phyloP scores from a whole-genome alignment of 2,888 invertebrate genomes.

The Geotrupes spiniger region DNA sequence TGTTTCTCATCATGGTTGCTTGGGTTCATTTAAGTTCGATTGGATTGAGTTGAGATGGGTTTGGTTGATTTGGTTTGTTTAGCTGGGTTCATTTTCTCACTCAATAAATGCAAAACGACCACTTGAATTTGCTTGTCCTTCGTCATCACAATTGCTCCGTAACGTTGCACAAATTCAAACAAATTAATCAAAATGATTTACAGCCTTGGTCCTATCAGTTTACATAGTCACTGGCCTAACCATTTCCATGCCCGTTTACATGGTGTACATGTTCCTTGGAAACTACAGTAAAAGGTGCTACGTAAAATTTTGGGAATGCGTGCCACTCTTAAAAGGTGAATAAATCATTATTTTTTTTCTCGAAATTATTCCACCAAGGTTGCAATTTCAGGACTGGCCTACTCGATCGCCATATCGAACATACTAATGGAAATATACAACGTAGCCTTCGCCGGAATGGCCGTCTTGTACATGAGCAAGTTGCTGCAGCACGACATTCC shows the following conservation, averaged over 20 bases:
- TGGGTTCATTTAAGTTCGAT: no score
- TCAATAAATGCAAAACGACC: no score
- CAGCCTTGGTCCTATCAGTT: constrained; percentile 11
- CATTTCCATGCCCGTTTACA: constrained; percentile 16
- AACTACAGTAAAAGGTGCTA: constrained; percentile 15
- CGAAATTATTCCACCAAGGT: no score
- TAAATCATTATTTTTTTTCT: no score
- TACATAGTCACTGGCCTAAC: constrained; percentile 5
- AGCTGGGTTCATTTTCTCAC: no score
- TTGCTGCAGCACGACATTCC: constrained; percentile 10
- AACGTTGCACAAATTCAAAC: no score
- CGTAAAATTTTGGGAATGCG: constrained; percentile 17
- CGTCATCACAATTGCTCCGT: no score
- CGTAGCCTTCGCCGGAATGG: constrained; percentile 4
- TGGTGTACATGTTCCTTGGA: constrained; percentile 18
- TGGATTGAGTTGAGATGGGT: no score
- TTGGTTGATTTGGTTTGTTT: no score
- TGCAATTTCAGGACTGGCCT: constrained; percentile 18
- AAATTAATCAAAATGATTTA: no score
- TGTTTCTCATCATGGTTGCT: no score
- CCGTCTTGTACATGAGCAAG: constrained; percentile 8
- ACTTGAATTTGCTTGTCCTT: no score
- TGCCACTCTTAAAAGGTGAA: constrained; percentile 22
- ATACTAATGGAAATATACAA: constrained; percentile 13
- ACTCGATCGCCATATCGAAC: constrained; percentile 9